Percentiles rank a stretch among this genome's conserved stretches.
Conservation (phyloP, 2,113 vertebrate genomes). For the Numida meleagris region DNA sequence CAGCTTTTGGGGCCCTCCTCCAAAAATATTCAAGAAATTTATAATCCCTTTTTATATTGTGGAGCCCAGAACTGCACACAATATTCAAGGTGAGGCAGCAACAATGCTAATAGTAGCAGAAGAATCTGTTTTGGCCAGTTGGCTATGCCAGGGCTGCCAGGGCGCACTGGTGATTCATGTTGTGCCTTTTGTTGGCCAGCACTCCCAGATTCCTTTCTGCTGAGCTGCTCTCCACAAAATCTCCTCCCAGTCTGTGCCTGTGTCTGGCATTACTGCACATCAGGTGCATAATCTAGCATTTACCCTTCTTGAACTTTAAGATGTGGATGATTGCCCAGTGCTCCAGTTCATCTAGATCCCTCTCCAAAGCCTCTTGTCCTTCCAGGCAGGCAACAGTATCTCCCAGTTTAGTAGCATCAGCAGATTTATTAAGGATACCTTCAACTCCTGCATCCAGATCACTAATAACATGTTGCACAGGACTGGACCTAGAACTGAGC, state of each 20-base stretch:
- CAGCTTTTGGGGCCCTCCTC: not conserved
- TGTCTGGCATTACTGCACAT: not conserved
- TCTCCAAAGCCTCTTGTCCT: not conserved
- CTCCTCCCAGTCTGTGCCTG: not conserved
- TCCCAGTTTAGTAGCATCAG: not conserved
- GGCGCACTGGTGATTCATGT: not conserved
- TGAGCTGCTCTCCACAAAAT: not conserved
- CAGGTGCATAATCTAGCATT: not conserved
- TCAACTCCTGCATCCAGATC: not conserved
- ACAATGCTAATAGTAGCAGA: not conserved
- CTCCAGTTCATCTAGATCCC: not conserved
- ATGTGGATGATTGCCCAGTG: not conserved
- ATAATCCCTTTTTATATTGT: not conserved
- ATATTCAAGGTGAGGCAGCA: not conserved
- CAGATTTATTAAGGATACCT: not conserved
- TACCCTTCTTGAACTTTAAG: not conserved
- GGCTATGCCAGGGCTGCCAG: not conserved
- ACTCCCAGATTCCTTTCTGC: not conserved
- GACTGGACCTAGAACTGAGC: not conserved
- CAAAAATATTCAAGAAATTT: not conserved
- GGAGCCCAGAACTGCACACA: not conserved
- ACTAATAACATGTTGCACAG: not conserved
- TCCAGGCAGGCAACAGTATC: not conserved
- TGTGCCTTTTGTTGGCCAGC: not conserved
- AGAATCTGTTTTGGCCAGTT: not conserved